These are phyloP conservation scores for Phrynosoma blainvillii DNA, from an alignment of 2,113 vertebrate genomes.

Conservation along the genomic window DNA sequence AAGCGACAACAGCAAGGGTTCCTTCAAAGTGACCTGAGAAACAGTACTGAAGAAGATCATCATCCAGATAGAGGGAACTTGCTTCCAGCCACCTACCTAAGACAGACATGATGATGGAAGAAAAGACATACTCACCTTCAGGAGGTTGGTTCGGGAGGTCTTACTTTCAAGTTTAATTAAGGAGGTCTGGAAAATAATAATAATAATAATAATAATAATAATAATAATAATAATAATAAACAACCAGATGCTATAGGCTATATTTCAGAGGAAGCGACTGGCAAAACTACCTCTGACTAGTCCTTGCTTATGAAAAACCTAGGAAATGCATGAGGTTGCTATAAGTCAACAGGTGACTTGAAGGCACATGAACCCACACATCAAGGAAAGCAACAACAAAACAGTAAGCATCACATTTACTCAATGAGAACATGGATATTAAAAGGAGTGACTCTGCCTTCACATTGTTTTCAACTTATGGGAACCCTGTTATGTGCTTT, in stretches of 20 bases:
- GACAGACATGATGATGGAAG: no score
- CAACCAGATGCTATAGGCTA: no score
- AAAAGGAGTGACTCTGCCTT: neutral
- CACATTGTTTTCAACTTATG: no score
- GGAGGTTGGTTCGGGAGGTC: neutral
- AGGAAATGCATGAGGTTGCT: no score
- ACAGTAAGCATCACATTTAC: neutral
- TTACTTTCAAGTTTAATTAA: neutral
- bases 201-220: no score
- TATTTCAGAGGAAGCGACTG: no score
- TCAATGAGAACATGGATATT: neutral
- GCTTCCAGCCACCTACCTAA: neutral
- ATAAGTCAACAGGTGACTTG: no score
- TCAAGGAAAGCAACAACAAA: neutral
- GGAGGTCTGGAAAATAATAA: constrained; percentile 2
- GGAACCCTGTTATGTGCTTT: no score
- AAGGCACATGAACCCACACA: neutral
- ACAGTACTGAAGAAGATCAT: neutral
- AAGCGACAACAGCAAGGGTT: neutral
- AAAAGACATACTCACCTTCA: neutral
- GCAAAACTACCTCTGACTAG: no score
- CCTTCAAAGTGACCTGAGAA: neutral
- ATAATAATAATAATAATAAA: no score
- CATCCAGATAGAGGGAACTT: neutral
- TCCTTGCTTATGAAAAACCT: no score